phyloP scores from a whole-genome alignment of 2,888 invertebrate genomes.

The Suillia variegata region DNA sequence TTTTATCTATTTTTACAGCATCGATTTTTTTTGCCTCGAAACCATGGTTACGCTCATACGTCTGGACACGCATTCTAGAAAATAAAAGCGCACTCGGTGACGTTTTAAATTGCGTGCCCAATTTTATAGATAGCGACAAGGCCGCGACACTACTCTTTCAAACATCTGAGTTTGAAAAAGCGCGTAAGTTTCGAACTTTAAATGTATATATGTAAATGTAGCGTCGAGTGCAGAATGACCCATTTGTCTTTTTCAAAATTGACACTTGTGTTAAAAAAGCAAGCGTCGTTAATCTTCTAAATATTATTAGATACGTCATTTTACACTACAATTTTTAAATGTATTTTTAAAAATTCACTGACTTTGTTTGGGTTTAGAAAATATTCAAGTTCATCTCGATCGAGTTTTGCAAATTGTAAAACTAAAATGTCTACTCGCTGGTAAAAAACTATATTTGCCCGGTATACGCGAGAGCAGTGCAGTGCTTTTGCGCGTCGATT shows the following conservation, averaged over 20 bases:
- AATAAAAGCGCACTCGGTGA: conserved; percentile 68
- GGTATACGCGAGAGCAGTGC: conserved; percentile 75
- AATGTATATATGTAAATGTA: too few relatives aligned
- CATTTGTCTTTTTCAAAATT: too few relatives aligned
- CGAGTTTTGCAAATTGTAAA: conserved; percentile 81
- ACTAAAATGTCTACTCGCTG: conserved; percentile 65
- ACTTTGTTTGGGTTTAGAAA: conserved; percentile 45
- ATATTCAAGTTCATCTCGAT: conserved; percentile 77
- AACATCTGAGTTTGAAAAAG: conserved; percentile 76
- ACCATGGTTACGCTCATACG: conserved; percentile 72
- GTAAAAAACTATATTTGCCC: conserved; percentile 79
- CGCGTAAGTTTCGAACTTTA: conserved; percentile 65
- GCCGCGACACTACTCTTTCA: conserved; percentile 74
- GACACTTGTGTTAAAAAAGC: too few relatives aligned
- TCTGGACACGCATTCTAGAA: conserved; percentile 79
- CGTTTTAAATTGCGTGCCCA: conserved; percentile 78
- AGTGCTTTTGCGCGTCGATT: conserved; percentile 73
- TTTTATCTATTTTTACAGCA: too few relatives aligned
- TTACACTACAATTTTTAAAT: too few relatives aligned
- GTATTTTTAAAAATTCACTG: too few relatives aligned
- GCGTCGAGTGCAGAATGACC: too few relatives aligned
- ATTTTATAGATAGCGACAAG: conserved; percentile 76
- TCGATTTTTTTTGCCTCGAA: too few relatives aligned
- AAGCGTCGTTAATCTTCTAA: not conserved
- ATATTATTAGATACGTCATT: too few relatives aligned